These are phyloP conservation scores for Chirona hameri DNA, from an alignment of 2,888 invertebrate genomes.

Conservation along the genomic window DNA sequence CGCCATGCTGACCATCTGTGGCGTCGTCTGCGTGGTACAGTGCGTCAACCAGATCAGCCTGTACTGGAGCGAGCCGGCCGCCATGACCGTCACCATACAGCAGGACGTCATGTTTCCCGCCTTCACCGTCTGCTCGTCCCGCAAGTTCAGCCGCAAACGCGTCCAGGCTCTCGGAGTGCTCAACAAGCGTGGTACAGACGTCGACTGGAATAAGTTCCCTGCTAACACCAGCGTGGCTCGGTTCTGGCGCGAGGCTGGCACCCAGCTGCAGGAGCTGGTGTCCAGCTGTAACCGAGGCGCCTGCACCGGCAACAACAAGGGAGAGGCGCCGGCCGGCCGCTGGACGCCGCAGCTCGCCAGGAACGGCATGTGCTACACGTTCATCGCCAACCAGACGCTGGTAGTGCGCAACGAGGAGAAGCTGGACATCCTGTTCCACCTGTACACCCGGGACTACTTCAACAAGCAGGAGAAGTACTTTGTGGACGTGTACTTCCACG, in stretches of 20 bases:
- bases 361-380: constrained; percentile 10
- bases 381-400: not conserved
- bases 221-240: not conserved
- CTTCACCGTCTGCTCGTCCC: constrained; percentile 9
- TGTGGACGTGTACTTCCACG: constrained; percentile 13
- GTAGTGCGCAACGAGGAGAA: not conserved
- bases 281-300: not conserved
- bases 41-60: constrained; percentile 11
- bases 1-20: not conserved
- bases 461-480: not conserved
- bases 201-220: not conserved
- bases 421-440: not conserved
- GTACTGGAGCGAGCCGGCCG: constrained; percentile 26
- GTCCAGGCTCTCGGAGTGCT: not conserved
- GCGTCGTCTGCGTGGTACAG: not conserved
- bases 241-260: not conserved
- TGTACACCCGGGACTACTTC: not conserved
- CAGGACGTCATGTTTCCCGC: constrained; percentile 1
- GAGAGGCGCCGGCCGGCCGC: not conserved
- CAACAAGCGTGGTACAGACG: not conserved
- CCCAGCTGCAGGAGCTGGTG: not conserved
- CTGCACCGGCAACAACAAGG: not conserved
- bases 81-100: constrained; percentile 22
- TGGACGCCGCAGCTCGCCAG: not conserved
- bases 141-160: not conserved